Evolutionary conservation across 2,888 invertebrate genomes (phyloP).

Genomic region (Drosophila anomelani): DNA sequence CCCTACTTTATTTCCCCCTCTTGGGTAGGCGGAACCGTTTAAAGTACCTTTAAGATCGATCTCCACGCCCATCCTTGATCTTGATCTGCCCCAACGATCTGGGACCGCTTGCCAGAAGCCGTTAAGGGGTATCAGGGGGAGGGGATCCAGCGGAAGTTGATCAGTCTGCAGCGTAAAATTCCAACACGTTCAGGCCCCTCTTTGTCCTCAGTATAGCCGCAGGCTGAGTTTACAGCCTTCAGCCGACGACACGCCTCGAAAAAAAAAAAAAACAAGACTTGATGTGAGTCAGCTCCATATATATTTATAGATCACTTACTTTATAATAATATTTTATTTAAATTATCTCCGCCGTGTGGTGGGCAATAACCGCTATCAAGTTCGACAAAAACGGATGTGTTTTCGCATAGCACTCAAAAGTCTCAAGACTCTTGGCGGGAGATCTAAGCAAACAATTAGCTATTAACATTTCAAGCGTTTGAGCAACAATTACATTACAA

Average conservation of each 20-base stretch:
- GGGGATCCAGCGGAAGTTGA: conserved; percentile 21
- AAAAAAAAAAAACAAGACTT: conserved; percentile 19
- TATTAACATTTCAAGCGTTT: conserved; percentile 65
- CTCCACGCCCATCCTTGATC: conserved; percentile 12
- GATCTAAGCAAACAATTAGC: conserved; percentile 72
- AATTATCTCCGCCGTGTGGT: conserved; percentile 44
- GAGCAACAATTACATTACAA: conserved; percentile 38
- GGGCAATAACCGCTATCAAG: conserved; percentile 73
- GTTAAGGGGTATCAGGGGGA: conserved; percentile 20
- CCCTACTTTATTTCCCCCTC: not conserved
- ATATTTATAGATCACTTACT: conserved; percentile 66
- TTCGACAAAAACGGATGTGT: conserved; percentile 55
- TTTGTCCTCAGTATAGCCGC: conserved; percentile 6
- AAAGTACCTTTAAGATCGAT: conserved; percentile 4
- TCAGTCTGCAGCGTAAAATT: conserved; percentile 14
- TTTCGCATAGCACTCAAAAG: conserved; percentile 42
- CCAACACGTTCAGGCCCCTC: conserved; percentile 40
- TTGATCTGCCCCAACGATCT: conserved; percentile 79
- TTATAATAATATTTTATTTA: conserved; percentile 43
- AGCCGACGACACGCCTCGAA: conserved; percentile 53
- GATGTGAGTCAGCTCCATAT: conserved; percentile 36
- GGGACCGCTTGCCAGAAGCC: conserved; percentile 57
- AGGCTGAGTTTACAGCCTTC: conserved; percentile 32
- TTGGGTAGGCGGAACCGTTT: conserved; percentile 2
- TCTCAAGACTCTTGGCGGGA: conserved; percentile 54